Conservation (phyloP, 2,888 invertebrate species). For the Galerucella nymphaeae region DNA sequence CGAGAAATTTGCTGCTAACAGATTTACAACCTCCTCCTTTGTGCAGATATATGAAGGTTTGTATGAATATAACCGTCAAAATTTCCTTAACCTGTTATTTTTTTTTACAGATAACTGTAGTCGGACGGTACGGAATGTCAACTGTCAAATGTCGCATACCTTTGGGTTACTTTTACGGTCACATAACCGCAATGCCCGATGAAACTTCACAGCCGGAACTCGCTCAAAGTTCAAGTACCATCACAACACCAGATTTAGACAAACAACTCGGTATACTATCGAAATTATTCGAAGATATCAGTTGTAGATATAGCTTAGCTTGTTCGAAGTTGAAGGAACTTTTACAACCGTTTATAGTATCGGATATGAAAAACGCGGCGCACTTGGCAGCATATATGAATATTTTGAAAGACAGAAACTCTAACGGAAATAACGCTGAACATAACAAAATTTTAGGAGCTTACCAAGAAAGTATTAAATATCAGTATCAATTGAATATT, state of each 20-base stretch:
- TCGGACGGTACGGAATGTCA: constrained; percentile 92
- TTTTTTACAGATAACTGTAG: constrained; percentile 82
- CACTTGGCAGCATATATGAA: constrained; percentile 87
- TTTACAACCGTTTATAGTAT: constrained; percentile 79
- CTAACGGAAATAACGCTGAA: constrained; percentile 59
- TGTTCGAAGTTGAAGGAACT: constrained; percentile 86
- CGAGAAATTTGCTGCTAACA: constrained; percentile 84
- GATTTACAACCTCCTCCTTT: constrained; percentile 92
- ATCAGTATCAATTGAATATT: constrained; percentile 90
- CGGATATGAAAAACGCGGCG: constrained; percentile 84
- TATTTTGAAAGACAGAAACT: constrained; percentile 59
- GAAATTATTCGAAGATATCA: constrained; percentile 81
- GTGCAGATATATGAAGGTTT: constrained; percentile 88
- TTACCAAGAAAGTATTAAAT: constrained; percentile 83
- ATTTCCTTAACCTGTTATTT: background rate
- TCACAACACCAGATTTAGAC: constrained; percentile 63
- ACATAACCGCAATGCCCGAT: constrained; percentile 78
- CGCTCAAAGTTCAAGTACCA: constrained; percentile 55
- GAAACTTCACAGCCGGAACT: constrained; percentile 64
- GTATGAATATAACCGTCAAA: constrained; percentile 19
- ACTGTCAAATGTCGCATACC: constrained; percentile 91
- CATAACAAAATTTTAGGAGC: constrained; percentile 67
- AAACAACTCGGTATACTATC: constrained; percentile 74
- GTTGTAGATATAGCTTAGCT: constrained; percentile 84
- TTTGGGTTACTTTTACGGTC: constrained; percentile 93